A percentile compares a stretch with the other conserved stretches of the same genome.
phyloP scores from a whole-genome alignment of 2,888 invertebrate species.

The Macropis europaea region DNA sequence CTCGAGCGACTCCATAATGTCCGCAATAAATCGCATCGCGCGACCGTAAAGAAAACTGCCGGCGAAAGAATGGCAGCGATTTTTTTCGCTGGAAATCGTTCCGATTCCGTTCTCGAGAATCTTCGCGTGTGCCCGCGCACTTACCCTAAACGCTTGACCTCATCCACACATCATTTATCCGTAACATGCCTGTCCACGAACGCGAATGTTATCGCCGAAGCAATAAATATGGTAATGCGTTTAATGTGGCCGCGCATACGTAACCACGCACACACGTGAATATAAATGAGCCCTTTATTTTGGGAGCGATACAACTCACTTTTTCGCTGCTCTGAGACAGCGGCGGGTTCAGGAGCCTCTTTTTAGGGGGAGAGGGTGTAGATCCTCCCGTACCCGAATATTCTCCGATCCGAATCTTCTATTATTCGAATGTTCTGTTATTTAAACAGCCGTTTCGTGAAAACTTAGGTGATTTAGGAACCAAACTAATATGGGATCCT shows the following conservation, averaged over 20 bases:
- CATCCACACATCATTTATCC: conserved; percentile 55
- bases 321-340: too few species aligned
- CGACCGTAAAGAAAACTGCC: not conserved
- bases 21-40: not conserved
- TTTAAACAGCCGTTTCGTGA: too few species aligned
- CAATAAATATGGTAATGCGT: conserved; percentile 67
- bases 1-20: too few species aligned
- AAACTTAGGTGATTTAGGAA: too few species aligned
- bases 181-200: conserved; percentile 48
- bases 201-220: conserved; percentile 50
- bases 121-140: conserved; percentile 41
- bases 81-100: conserved; percentile 2
- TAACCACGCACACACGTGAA: conserved; percentile 35
- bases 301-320: too few species aligned
- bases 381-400: too few species aligned
- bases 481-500: too few species aligned
- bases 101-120: not conserved
- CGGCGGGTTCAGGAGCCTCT: too few species aligned
- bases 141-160: conserved; percentile 51
- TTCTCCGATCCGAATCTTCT: too few species aligned
- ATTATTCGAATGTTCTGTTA: too few species aligned
- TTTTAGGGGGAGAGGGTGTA: too few species aligned
- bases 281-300: too few species aligned
- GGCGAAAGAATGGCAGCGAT: not conserved
- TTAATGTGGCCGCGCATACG: conserved; percentile 57